Conservation (phyloP, 2,797 vertebrate genomes). For the Manis pentadactyla region DNA sequence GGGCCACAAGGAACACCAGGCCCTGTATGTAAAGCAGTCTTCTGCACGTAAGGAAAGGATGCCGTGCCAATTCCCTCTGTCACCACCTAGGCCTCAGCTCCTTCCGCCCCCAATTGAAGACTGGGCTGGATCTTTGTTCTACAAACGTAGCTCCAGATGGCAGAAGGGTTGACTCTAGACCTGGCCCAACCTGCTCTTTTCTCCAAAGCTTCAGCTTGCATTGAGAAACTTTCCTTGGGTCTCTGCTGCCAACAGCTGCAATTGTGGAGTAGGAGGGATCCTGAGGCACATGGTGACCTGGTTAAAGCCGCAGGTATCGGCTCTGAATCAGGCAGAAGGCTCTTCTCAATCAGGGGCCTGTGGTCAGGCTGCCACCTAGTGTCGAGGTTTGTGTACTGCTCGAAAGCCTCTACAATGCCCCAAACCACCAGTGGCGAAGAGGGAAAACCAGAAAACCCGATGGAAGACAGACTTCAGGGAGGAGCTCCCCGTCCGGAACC, state of each 20-base stretch:
- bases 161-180: background rate
- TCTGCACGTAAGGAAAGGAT: background rate
- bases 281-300: rapidly evolving
- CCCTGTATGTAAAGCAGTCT: background rate
- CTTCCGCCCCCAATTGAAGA: rapidly evolving
- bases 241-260: background rate
- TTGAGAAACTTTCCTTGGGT: background rate
- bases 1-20: background rate
- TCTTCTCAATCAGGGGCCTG: background rate
- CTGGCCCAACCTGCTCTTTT: background rate
- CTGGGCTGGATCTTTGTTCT: background rate
- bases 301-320: background rate
- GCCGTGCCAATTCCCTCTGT: rapidly evolving
- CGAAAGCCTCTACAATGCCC: background rate
- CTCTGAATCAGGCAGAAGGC: background rate
- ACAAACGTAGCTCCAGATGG: background rate
- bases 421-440: background rate
- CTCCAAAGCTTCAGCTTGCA: background rate
- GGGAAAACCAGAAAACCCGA: background rate
- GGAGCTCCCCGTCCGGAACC: background rate
- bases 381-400: background rate
- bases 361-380: conserved; percentile 63
- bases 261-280: background rate
- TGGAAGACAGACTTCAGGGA: background rate
- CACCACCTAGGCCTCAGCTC: background rate